Percentiles rank a stretch among this genome's conserved stretches.
phyloP scores from a whole-genome alignment of 2,113 vertebrate genomes.

The Tragelaphus imberbis region DNA sequence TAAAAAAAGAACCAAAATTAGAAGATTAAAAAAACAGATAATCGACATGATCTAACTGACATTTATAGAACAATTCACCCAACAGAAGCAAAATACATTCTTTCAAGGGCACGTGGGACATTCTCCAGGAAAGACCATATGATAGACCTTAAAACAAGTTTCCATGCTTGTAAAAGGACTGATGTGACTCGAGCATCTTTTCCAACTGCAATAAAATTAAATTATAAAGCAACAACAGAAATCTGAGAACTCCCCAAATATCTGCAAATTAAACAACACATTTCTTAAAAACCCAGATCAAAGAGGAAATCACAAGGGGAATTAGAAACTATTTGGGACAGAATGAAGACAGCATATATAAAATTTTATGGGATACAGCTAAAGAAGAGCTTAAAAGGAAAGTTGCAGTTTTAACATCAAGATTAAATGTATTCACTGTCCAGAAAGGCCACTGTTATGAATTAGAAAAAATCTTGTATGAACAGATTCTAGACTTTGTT shows the following conservation, averaged over 20 bases:
- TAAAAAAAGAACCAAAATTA: background rate
- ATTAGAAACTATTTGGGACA: background rate
- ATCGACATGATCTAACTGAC: background rate
- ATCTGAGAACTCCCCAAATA: background rate
- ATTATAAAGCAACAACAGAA: background rate
- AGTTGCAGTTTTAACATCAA: background rate
- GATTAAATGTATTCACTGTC: background rate
- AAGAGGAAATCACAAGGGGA: background rate
- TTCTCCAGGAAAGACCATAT: background rate
- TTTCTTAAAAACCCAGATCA: background rate
- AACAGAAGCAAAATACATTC: background rate
- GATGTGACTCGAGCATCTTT: background rate
- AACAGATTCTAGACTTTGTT: background rate
- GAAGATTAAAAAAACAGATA: background rate
- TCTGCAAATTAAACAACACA: background rate
- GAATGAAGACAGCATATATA: background rate
- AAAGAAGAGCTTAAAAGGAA: background rate
- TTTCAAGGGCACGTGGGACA: background rate
- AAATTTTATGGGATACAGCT: background rate
- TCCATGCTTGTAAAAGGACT: background rate
- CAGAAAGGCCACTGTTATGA: background rate
- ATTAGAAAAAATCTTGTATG: background rate
- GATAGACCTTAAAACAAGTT: background rate
- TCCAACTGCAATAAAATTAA: constrained; percentile 13
- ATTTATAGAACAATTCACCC: background rate